Base-by-base conservation (phyloP, 2,888 invertebrate genomes). In the Pollenia griseotomentosa region DNA sequence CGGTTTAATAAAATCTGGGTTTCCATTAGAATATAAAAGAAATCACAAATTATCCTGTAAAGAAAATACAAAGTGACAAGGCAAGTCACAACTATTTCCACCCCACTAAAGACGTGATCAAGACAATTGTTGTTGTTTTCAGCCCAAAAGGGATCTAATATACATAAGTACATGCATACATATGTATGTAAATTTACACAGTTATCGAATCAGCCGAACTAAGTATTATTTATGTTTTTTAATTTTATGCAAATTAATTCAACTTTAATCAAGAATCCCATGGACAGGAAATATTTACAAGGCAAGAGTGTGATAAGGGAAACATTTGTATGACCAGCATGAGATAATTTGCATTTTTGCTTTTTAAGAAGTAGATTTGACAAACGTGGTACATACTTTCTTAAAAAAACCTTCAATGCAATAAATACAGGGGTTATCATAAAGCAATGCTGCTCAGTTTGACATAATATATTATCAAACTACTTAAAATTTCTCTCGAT, bases 1-100 rank as follows among this genome's bases (percentile, higher is more conserved):
- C 71, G 85, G 85, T 85, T 83, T 81, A 81, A 51, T 19, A 12
- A 59, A 77, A 85, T 70, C 85, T 71, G 71, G 71, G 77, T 85
- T 73, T 80, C 42, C 66, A 53, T 16, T 75, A 16, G 33, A 8
- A 55, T 55, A 48, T 14, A 42, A 53, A 48, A 23, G 16, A 16
- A 33, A 12, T 10, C 40, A 40, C 33, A 40, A 63, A 59, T 61
- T 40, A 11, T 53, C 12, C 33, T 16, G 4, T 16, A 16, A 51
- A 23, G n/a, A 55, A 44, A n/a, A 66, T 44, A 23, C 14, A 42
- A 55, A 19, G 23, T 79, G 70, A 79, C 70, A 70, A 61, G 59
- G 46, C 23, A 79, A 79, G 79, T 79, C 79, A 79, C 59, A 79
- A 79, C 70, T 79, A 19, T 79, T 79, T 79, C 57, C 55, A 23